Evolutionary conservation across 2,888 invertebrate genomes (phyloP), one percentile per base, ranked within the genome.

Genomic region (Apotomis capreana): DNA sequence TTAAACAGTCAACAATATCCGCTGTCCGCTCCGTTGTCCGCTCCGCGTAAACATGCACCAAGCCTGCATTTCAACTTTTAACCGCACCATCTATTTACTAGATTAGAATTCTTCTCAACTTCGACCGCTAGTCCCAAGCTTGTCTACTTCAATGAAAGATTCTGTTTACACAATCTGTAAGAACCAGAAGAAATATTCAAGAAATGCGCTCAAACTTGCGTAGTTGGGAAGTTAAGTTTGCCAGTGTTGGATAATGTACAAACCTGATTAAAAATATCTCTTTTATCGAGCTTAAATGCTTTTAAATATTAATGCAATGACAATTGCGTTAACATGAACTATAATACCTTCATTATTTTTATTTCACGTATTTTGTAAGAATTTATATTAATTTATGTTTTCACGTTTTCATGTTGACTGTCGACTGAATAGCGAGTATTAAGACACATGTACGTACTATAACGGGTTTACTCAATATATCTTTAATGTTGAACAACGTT

Each of bases 101-200:
- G 73, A 73, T 73, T 69, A 69, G 69, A 73, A 73, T 73, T 65
- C 54, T 58, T 72, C 58, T 59, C 51, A 62, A 68, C 60, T 61
- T 55, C 13, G 46, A 37, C 54, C 54, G 54, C 15, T 15, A 59
- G 46, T 64, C 59, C 46, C 13, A 70, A 70, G 54, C 64, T 65
- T 44, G n/a, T 36, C 51, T 15, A 37, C 46, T 37, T 36, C 51
- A 68, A 37, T 61, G 54, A 61, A 63, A 58, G 54, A 61, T 67
- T 71, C 65, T 69, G 70, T 74, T 69, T 71, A 57, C 65, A 59
- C 67, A 52, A 69, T 67, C 67, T 49, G 54, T 51, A 36, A 61
- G 51, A 57, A 58, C 67, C 44, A 10, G 51, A 59, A 46, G 62
- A 65, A 74, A 72, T 69, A 60, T 68, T 62, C 12, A 26, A 67